Conservation (phyloP, 2,888 invertebrate species). For the Drosophila imparisetae region DNA sequence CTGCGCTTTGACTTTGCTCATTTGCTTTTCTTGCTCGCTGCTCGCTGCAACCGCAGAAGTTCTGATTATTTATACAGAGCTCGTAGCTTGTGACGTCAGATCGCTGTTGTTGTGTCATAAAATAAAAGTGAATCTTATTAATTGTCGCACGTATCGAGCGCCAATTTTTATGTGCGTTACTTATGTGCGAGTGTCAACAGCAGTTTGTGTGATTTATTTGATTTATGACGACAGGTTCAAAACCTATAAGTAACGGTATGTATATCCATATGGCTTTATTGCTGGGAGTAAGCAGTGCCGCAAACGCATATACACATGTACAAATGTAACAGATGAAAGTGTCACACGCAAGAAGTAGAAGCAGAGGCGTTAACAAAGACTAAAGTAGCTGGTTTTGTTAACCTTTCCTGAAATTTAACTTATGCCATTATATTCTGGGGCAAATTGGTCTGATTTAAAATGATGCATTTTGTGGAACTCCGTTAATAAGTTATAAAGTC, state of each 20-base stretch:
- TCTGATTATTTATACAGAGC: conserved; percentile 43
- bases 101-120: neutral
- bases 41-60: conserved; percentile 17
- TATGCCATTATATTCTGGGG: neutral
- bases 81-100: conserved; percentile 39
- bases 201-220: neutral
- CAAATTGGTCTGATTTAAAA: neutral
- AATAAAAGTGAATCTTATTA: conserved; percentile 29
- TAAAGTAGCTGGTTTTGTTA: neutral
- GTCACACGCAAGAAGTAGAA: neutral
- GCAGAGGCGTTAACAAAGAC: conserved; percentile 5
- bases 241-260: neutral
- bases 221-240: neutral
- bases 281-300: neutral
- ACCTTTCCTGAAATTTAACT: neutral
- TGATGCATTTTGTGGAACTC: conserved; percentile 12
- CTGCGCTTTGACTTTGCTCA: conserved; percentile 21
- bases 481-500: conserved; percentile 47
- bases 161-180: conserved; percentile 4
- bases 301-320: neutral
- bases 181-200: neutral
- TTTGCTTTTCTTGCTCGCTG: neutral
- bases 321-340: too few relatives aligned
- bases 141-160: conserved; percentile 24
- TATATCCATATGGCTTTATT: neutral